Evolutionary conservation across 2,888 invertebrate species (phyloP).

Genomic region (Platycheirus albimanus): DNA sequence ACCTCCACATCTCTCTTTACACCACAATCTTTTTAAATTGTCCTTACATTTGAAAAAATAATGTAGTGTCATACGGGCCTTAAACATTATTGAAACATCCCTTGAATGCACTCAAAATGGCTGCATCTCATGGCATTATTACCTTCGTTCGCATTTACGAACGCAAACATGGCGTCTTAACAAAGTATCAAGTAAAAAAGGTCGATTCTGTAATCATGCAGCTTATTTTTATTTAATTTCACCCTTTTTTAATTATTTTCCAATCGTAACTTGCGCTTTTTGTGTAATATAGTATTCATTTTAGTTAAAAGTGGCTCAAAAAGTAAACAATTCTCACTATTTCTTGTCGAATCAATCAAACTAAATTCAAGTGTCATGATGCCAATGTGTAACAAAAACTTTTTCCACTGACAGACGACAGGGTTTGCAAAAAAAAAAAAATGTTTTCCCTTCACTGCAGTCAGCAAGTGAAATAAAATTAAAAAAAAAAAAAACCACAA

Average conservation of each 20-base stretch:
- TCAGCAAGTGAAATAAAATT: conserved; percentile 5
- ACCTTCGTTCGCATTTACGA: background rate
- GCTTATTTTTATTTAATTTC: background rate
- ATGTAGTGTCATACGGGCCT: too few relatives aligned
- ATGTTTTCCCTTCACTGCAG: conserved; percentile 25
- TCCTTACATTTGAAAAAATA: too few relatives aligned
- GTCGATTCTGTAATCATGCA: conserved; percentile 8
- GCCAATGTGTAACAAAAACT: conserved; percentile 12
- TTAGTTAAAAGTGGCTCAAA: background rate
- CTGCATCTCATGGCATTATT: background rate
- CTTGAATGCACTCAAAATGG: background rate
- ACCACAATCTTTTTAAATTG: too few relatives aligned
- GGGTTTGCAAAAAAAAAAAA: background rate
- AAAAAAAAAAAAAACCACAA: conserved; percentile 40
- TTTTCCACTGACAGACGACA: conserved; percentile 35
- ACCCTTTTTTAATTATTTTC: background rate
- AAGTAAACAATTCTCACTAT: background rate
- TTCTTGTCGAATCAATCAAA: background rate
- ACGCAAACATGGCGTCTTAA: conserved; percentile 17
- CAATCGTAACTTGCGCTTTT: too few relatives aligned
- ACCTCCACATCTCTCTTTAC: too few relatives aligned
- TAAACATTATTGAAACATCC: too few relatives aligned
- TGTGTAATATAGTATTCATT: background rate
- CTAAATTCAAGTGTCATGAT: conserved; percentile 26
- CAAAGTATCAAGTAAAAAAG: background rate